Evolutionary conservation across 2,113 vertebrate species (phyloP).

Genomic region (Geococcyx californianus): DNA sequence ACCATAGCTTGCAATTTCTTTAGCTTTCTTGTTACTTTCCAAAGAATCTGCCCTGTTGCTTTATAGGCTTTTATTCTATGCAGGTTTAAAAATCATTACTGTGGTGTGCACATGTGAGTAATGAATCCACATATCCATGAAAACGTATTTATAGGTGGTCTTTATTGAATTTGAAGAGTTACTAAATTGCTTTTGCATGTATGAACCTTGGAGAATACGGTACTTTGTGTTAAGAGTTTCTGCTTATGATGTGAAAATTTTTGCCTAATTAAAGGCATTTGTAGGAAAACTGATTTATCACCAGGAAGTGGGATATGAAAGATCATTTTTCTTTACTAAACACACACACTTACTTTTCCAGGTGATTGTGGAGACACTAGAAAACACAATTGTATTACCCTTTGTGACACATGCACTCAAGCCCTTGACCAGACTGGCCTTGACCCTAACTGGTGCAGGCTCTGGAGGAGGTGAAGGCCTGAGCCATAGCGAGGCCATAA

Average conservation of each 20-base stretch:
- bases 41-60: background rate
- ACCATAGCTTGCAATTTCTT: background rate
- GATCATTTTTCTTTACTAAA: background rate
- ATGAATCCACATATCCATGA: background rate
- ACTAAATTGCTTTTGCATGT: background rate
- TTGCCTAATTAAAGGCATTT: background rate
- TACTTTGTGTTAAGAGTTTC: rapidly evolving
- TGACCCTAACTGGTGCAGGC: too few species aligned
- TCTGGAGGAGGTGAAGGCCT: too few species aligned
- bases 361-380: background rate
- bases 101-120: background rate
- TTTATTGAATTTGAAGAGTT: background rate
- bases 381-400: background rate
- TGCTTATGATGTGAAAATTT: background rate
- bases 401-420: too few species aligned
- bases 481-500: too few species aligned
- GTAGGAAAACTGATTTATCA: background rate
- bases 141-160: background rate
- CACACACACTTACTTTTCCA: background rate
- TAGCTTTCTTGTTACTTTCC: background rate
- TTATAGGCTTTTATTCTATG: background rate
- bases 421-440: too few species aligned
- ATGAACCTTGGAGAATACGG: background rate
- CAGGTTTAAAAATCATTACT: background rate
- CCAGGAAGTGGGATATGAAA: background rate